Evolutionary conservation across 2,113 vertebrate species (phyloP).

Genomic region (Tamias sibiricus): DNA sequence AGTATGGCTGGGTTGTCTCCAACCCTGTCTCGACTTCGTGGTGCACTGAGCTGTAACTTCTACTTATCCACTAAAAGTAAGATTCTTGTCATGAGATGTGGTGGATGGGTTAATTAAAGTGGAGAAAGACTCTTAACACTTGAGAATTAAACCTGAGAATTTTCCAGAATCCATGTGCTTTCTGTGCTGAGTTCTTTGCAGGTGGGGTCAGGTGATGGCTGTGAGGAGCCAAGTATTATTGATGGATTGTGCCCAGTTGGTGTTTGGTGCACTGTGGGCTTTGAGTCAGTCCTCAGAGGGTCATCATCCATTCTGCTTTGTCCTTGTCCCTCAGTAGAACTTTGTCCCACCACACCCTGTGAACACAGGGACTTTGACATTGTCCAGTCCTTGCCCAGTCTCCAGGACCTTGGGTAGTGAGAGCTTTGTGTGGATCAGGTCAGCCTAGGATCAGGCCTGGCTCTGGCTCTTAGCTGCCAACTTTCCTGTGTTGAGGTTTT

Average conservation of each 20-base stretch:
- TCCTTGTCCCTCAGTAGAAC: background rate
- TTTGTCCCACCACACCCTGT: background rate
- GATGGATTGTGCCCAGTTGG: background rate
- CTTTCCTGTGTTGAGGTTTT: too few relatives aligned
- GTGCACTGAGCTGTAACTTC: too few relatives aligned
- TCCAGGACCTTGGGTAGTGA: background rate
- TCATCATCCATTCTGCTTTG: background rate
- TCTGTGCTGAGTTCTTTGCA: background rate
- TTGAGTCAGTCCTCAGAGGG: background rate
- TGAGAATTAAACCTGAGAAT: background rate
- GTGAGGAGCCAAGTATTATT: background rate
- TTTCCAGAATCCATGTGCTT: background rate
- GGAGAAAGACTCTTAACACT: too few relatives aligned
- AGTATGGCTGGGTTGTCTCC: background rate
- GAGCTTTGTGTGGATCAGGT: background rate
- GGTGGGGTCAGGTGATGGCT: too few relatives aligned
- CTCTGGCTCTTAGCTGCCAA: background rate
- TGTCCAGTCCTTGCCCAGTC: background rate
- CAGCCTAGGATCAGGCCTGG: background rate
- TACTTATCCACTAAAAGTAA: too few relatives aligned
- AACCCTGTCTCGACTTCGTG: background rate
- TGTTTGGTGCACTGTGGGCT: background rate
- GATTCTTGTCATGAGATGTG: background rate
- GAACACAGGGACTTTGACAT: background rate
- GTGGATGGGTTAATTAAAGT: background rate